These are phyloP conservation scores for Coenonympha glycerion DNA, from an alignment of 2,888 invertebrate genomes.

Conservation along the genomic window DNA sequence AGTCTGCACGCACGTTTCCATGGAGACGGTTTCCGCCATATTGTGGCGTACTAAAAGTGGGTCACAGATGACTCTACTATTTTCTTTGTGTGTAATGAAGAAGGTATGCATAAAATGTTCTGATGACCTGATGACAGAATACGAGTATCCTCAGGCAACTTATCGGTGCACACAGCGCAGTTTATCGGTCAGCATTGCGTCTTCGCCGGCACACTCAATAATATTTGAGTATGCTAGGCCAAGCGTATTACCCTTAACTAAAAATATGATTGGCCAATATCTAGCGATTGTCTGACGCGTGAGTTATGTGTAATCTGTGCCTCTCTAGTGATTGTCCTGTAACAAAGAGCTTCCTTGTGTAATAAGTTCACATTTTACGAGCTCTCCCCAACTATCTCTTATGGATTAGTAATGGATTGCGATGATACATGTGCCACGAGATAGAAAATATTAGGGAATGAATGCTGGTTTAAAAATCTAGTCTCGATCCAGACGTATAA, in stretches of 20 bases:
- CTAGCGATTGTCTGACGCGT: constrained; percentile 48
- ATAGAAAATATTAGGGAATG: background rate
- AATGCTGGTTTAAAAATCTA: background rate
- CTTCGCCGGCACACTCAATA: too few relatives aligned
- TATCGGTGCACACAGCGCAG: too few relatives aligned
- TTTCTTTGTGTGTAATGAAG: too few relatives aligned
- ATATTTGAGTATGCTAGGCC: background rate
- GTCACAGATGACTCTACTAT: too few relatives aligned
- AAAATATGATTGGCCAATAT: constrained; percentile 60
- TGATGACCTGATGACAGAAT: too few relatives aligned
- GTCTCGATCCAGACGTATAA: too few relatives aligned
- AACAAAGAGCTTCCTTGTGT: constrained; percentile 44
- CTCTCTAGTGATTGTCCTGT: constrained; percentile 62
- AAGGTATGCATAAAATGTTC: too few relatives aligned
- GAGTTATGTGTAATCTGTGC: constrained; percentile 59
- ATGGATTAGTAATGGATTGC: constrained; percentile 11
- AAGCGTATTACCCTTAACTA: constrained; percentile 50
- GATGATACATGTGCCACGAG: background rate
- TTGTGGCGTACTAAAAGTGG: too few relatives aligned
- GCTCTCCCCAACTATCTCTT: constrained; percentile 11
- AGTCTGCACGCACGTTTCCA: too few relatives aligned
- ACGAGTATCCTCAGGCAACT: too few relatives aligned
- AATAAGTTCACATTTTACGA: constrained; percentile 24
- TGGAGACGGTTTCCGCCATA: too few relatives aligned
- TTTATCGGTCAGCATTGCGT: too few relatives aligned